Base-by-base conservation (phyloP, 2,888 invertebrate genomes). In the Galeruca laticollis region DNA sequence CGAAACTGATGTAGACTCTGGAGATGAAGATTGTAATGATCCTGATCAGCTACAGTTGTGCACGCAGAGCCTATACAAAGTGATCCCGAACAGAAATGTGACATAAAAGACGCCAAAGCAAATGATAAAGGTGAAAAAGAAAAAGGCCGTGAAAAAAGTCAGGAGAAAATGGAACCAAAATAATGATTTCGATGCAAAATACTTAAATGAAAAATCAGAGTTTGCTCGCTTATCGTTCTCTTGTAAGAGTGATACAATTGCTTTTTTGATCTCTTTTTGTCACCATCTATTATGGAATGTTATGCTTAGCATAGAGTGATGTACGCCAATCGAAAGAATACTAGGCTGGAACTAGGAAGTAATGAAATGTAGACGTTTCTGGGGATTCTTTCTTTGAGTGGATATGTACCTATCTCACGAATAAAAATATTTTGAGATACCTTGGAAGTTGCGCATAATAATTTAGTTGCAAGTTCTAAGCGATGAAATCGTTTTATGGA, bases 291-390 rank as follows among this genome's bases (percentile, higher is more conserved):
- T 43, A 13, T 43, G 13, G 43, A 43, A 43, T 13, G 13, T 43
- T 11, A 11, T 15, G 6, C 13, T 43, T 11, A 43, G 13, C 43
- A 43, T 15, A 43, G 11, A 43, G 15, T 43, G 43, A 43, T 43
- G 43, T 43, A 43, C 13, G 43, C 8, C 13, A 5, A 43, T 43
- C 8, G 13, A n/a, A 43, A 43, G n/a, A 43, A 43, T 43, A 2
- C 43, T 10, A 11, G 43, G 13, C 6, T 43, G 43, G 6, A 43
- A 43, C 43, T 43, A 18, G 71, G n/a, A 37, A 15, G 9, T 11
- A 37, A 37, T 68, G n/a, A n/a, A n/a, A n/a, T n/a, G n/a, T 57
- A 33, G 31, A 57, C 33, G 1, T 57, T 35, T 57, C 57, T 57
- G 15, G 57, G n/a, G 1, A 4, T 31, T 5, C 13, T 51, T 3